Percentiles rank a stretch among this genome's conserved stretches.
These are phyloP conservation scores for Plemyria rubiginata DNA, from an alignment of 2,888 invertebrate genomes.

Conservation along the genomic window DNA sequence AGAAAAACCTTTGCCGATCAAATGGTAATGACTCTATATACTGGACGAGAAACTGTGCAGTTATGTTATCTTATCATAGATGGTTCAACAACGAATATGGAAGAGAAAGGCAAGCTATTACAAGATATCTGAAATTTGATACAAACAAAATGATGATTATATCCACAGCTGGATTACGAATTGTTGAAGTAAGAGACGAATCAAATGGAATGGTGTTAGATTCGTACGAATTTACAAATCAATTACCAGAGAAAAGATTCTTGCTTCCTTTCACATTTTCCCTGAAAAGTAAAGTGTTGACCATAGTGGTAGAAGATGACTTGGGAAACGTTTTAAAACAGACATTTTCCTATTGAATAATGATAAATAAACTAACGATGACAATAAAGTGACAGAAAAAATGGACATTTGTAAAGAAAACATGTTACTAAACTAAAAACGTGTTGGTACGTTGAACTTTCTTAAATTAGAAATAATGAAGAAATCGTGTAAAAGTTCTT, in stretches of 20 bases:
- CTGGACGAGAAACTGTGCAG: conserved; percentile 87
- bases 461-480: background rate
- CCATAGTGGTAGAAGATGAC: conserved; percentile 88
- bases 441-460: background rate
- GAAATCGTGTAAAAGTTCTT: conserved; percentile 20
- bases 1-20: conserved; percentile 69
- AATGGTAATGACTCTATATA: conserved; percentile 84
- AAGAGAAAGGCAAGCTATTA: conserved; percentile 81
- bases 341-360: conserved; percentile 80
- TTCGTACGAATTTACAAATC: conserved; percentile 86
- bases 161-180: conserved; percentile 87
- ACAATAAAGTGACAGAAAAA: conserved; percentile 64
- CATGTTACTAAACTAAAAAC: conserved; percentile 4
- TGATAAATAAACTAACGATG: conserved; percentile 56
- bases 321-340: conserved; percentile 88
- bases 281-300: conserved; percentile 77
- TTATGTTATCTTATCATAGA: conserved; percentile 87
- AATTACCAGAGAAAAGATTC: conserved; percentile 84
- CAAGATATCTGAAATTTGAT: conserved; percentile 81
- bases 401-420: conserved; percentile 33
- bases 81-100: conserved; percentile 84
- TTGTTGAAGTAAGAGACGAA: conserved; percentile 87
- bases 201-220: conserved; percentile 86
- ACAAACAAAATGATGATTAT: conserved; percentile 86
- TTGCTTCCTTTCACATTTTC: conserved; percentile 82